phyloP scores from a whole-genome alignment of 2,888 invertebrate genomes.

The Beris chalybata region DNA sequence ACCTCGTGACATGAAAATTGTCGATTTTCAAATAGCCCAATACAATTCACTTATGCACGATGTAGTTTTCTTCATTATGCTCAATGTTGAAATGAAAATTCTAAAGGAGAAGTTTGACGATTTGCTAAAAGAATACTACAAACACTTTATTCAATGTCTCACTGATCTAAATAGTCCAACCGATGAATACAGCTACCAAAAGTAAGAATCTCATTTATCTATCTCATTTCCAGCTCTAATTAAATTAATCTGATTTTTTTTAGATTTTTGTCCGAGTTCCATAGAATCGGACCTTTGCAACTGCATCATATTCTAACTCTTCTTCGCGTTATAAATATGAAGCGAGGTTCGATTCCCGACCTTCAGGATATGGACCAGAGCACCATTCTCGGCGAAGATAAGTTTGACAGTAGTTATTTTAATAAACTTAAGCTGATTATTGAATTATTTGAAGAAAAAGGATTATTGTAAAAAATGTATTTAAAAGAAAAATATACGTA shows the following conservation, averaged over 20 bases:
- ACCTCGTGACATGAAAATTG: constrained; percentile 60
- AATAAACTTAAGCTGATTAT: constrained; percentile 51
- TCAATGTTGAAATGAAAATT: constrained; percentile 58
- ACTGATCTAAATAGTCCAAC: constrained; percentile 53
- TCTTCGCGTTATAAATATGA: constrained; percentile 58
- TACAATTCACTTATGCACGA: constrained; percentile 60
- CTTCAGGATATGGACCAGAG: constrained; percentile 56
- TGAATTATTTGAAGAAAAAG: constrained; percentile 48
- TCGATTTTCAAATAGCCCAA: constrained; percentile 63
- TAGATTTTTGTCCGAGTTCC: constrained; percentile 54
- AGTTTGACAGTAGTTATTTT: constrained; percentile 50
- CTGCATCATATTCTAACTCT: constrained; percentile 58
- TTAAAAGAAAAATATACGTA: too few relatives aligned
- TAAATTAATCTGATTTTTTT: constrained; percentile 13
- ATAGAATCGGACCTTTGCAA: constrained; percentile 55
- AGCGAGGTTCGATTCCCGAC: constrained; percentile 56
- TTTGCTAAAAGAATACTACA: constrained; percentile 60
- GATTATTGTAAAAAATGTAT: constrained; percentile 39
- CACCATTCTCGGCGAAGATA: constrained; percentile 51
- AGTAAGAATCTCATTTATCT: constrained; percentile 45
- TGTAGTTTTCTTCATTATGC: constrained; percentile 61
- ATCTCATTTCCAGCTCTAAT: background rate
- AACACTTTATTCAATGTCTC: constrained; percentile 57
- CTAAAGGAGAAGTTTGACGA: constrained; percentile 57
- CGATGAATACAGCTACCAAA: constrained; percentile 53